A percentile compares a stretch with the other conserved stretches of the same genome.
phyloP scores from a whole-genome alignment of 1,140 invertebrate genomes.

The Ceratina australensis region DNA sequence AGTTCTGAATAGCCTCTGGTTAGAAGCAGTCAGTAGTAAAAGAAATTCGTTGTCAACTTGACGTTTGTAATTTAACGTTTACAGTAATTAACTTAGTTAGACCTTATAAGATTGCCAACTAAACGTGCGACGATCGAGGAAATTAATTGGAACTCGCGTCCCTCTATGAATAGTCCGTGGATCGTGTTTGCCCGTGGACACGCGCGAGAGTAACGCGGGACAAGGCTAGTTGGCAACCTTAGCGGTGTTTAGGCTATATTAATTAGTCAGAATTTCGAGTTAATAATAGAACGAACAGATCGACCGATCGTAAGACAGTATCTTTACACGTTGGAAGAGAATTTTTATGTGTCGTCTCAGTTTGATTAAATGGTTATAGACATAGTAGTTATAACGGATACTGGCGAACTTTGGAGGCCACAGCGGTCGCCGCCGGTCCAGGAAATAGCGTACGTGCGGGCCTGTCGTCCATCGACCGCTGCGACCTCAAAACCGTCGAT shows the following conservation, averaged over 20 bases:
- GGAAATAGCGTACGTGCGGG: neutral
- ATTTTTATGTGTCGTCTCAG: conserved; percentile 55
- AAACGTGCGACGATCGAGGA: neutral
- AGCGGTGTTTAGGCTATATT: conserved; percentile 64
- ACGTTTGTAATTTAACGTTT: conserved; percentile 71
- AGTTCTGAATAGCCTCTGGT: conserved; percentile 68
- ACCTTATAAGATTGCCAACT: conserved; percentile 37
- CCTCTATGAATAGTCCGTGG: neutral
- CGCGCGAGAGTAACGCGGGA: neutral
- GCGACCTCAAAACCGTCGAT: conserved; percentile 41
- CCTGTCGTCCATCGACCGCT: neutral
- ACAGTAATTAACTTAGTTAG: conserved; percentile 71
- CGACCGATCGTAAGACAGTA: conserved; percentile 56
- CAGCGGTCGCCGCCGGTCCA: neutral
- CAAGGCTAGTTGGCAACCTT: conserved; percentile 47
- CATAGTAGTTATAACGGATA: conserved; percentile 48
- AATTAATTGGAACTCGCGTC: conserved; percentile 1
- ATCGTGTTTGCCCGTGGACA: neutral
- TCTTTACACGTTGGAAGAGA: conserved; percentile 44
- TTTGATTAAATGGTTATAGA: conserved; percentile 59
- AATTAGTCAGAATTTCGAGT: conserved; percentile 53
- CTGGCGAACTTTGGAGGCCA: conserved; percentile 30
- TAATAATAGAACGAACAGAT: conserved; percentile 52
- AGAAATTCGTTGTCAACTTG: conserved; percentile 69
- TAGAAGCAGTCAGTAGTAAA: conserved; percentile 75